A percentile compares a stretch with the other conserved stretches of the same genome.
Evolutionary conservation across 1,140 invertebrate species (phyloP).

Genomic region (Nephila pilipes): DNA sequence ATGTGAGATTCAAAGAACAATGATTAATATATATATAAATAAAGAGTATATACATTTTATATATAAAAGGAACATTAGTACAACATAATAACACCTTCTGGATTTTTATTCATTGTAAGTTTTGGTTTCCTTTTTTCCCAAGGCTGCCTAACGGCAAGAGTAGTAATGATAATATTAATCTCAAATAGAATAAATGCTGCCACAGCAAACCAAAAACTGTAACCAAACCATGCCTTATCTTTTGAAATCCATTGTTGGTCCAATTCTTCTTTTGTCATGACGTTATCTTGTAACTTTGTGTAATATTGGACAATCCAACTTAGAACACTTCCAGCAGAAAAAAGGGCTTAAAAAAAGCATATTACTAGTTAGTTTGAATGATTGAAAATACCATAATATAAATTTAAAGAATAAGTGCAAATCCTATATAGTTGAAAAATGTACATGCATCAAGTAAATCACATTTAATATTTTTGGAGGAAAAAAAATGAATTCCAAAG

Average conservation of each 20-base stretch:
- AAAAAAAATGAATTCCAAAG: too few relatives aligned
- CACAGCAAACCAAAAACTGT: slow-evolving; percentile 91
- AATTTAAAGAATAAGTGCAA: not conserved
- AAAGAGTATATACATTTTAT: slow-evolving; percentile 14
- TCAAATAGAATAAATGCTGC: slow-evolving; percentile 87
- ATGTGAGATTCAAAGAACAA: not conserved
- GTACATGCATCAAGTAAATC: too few relatives aligned
- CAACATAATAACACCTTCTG: slow-evolving; percentile 91
- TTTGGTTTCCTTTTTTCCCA: slow-evolving; percentile 83
- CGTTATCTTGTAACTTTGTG: slow-evolving; percentile 88
- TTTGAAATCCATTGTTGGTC: slow-evolving; percentile 88
- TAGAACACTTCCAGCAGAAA: slow-evolving; percentile 86
- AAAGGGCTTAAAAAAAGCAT: slow-evolving; percentile 85
- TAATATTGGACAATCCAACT: slow-evolving; percentile 90
- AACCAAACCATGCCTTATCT: slow-evolving; percentile 86
- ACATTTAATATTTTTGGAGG: too few relatives aligned
- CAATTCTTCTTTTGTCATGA: slow-evolving; percentile 88
- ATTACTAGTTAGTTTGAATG: too few relatives aligned
- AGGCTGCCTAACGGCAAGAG: slow-evolving; percentile 87
- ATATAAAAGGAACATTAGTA: slow-evolving; percentile 83
- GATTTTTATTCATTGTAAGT: slow-evolving; percentile 86
- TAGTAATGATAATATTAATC: slow-evolving; percentile 88
- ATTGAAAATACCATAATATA: not conserved
- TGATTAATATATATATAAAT: slow-evolving; percentile 22
- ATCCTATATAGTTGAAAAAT: too few relatives aligned